Evolutionary conservation across 1,140 invertebrate species (phyloP).

Genomic region (Drosophila ogumai): DNA sequence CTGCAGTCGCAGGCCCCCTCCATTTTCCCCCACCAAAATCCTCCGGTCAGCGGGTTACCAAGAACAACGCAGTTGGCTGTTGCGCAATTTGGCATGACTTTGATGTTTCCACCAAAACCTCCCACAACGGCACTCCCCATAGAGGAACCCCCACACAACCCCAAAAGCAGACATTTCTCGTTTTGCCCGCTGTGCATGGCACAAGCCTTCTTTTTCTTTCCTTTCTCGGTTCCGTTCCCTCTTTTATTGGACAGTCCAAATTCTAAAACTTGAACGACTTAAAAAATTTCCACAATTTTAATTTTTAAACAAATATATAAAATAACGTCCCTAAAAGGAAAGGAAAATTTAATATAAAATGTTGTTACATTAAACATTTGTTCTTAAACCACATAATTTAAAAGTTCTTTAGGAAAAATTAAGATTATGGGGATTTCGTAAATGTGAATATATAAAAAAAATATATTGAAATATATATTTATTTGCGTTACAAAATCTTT

Average conservation of each 20-base stretch:
- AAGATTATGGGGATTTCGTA: no score
- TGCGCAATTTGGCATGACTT: constrained; percentile 77
- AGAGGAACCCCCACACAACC: constrained; percentile 11
- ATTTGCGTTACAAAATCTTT: not conserved
- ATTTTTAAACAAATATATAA: no score
- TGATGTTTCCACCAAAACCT: constrained; percentile 55
- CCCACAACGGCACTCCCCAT: constrained; percentile 8
- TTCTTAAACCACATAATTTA: no score
- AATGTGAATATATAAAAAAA: not conserved
- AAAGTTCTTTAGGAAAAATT: no score
- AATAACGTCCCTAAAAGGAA: no score
- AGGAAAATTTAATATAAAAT: no score
- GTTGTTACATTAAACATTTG: no score
- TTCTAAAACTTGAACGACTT: not conserved
- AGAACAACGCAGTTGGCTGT: constrained; percentile 59
- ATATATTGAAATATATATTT: not conserved
- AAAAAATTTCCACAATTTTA: no score
- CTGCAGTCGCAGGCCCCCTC: not conserved
- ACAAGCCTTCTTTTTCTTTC: constrained; percentile 59
- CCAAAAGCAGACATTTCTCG: constrained; percentile 39
- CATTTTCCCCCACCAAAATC: not conserved
- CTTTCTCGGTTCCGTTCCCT: constrained; percentile 20
- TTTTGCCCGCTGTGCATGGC: constrained; percentile 42
- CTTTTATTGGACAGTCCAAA: constrained; percentile 23
- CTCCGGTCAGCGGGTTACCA: constrained; percentile 26